phyloP scores from a whole-genome alignment of 2,888 invertebrate genomes.

The Melieria picta region DNA sequence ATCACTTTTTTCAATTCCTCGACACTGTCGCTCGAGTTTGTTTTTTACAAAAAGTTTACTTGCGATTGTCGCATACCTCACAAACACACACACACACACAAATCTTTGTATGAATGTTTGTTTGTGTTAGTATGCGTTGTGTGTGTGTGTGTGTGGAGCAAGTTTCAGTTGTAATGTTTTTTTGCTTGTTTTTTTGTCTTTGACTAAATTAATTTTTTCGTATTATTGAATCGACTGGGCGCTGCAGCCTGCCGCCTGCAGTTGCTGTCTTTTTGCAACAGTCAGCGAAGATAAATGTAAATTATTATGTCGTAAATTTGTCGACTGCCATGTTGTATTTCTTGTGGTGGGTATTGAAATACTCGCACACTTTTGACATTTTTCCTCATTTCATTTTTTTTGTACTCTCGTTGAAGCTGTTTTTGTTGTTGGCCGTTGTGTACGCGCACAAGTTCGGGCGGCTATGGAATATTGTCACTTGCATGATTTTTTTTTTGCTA shows the following conservation, averaged over 20 bases:
- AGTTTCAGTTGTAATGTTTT: background rate
- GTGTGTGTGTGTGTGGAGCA: slow-evolving; percentile 6
- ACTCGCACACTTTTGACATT: slow-evolving; percentile 35
- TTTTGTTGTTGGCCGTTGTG: background rate
- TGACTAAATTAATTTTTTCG: slow-evolving; percentile 24
- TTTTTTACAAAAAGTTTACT: background rate
- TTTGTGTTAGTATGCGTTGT: background rate
- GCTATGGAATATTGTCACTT: too few relatives aligned
- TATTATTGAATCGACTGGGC: background rate
- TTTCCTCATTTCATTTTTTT: slow-evolving; percentile 21
- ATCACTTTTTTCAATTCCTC: background rate
- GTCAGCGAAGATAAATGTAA: slow-evolving; percentile 63
- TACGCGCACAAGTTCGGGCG: background rate
- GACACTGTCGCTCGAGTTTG: background rate
- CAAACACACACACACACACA: background rate
- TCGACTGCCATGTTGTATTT: slow-evolving; percentile 50
- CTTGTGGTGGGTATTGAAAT: slow-evolving; percentile 39
- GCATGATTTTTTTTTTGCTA: too few relatives aligned
- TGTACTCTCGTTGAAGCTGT: slow-evolving; percentile 13
- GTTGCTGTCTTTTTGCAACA: slow-evolving; percentile 47
- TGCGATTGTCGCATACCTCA: slow-evolving; percentile 24
- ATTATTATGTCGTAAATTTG: slow-evolving; percentile 63
- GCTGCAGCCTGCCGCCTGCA: slow-evolving; percentile 7
- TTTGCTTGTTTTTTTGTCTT: slow-evolving; percentile 24
- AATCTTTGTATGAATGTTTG: slow-evolving; percentile 2